Base-by-base conservation (phyloP, 2,888 invertebrate genomes). In the Campopleginae sp. region DNA sequence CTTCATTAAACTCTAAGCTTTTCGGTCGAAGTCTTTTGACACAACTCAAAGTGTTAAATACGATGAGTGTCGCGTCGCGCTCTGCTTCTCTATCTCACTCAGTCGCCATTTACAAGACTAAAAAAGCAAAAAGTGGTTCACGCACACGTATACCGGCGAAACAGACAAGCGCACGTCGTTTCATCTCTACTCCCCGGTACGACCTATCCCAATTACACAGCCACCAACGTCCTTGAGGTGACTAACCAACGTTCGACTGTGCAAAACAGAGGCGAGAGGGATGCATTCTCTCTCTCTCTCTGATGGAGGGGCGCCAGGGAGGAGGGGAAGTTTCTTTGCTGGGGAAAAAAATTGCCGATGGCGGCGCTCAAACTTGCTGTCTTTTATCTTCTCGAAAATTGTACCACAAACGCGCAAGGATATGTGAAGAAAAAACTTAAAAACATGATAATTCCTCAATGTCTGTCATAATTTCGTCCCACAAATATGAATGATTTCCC, bases 131-230 rank as follows among this genome's bases (percentile, higher is more conserved):
- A 66, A n/a, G 33, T 27, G 42, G 71, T 58, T 88, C 89, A 87
- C 88, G 87, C 87, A 88, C 90, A 90, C 87, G 63, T 80, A 38
- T 38, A 86, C 54, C 79, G 46, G 61, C 63, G 71, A 51, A 38
- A 48, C 51, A 51, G 72, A 27, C 61, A 65, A 42, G 72, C 72
- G 65, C 48, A 33, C 14, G 42, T 80, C 74, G 85, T 79, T 66
- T 76, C 76, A 66, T 80, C 83, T 87, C 85, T 87, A 58, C 58
- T 86, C 84, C 87, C 88, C 89, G 91, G 89, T 89, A 91, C 92
- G 92, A 92, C 92, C 92, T 92, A 92, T 92, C 92, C 92, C 92
- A 92, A 92, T 92, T 92, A 91, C 90, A 90, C 27, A 78, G 58
- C 72, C 54, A 61, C 89, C 87, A 85, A 91, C 92, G 92, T 92